Evolutionary conservation across 2,113 vertebrate genomes (phyloP).

Genomic region (Suncus etruscus): DNA sequence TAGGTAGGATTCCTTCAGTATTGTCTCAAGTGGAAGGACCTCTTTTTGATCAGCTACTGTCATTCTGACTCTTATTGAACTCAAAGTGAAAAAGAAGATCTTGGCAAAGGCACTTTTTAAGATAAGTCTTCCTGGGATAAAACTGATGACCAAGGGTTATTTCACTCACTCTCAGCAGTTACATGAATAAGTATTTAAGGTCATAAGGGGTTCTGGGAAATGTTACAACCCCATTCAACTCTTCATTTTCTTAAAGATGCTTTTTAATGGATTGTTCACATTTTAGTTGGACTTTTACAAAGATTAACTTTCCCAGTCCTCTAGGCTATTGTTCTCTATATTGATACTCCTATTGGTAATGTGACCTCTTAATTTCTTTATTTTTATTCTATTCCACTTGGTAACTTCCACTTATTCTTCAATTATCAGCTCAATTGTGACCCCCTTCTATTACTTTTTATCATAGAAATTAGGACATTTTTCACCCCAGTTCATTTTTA

Average conservation of each 20-base stretch:
- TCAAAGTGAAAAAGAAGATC: neutral
- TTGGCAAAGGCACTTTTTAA: neutral
- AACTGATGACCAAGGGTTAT: neutral
- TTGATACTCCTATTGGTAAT: no score
- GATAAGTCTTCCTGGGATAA: neutral
- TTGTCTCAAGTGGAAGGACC: neutral
- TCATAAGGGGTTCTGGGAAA: neutral
- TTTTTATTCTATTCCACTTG: neutral
- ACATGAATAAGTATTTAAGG: neutral
- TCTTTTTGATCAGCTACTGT: neutral
- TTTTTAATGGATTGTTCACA: conserved; percentile 1
- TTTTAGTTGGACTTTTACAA: neutral
- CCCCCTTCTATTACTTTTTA: neutral
- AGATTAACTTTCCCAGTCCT: conserved; percentile 20
- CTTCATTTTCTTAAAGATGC: neutral
- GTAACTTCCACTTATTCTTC: neutral
- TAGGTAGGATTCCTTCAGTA: neutral
- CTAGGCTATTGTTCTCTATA: neutral
- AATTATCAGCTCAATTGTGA: neutral
- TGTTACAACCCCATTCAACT: neutral
- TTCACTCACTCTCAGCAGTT: neutral
- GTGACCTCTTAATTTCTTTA: neutral
- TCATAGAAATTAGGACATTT: neutral
- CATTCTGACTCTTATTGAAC: no score
- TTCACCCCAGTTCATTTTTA: neutral